These are phyloP conservation scores for Diplodus puntazzo DNA, from an alignment of 2,797 vertebrate species.

Conservation along the genomic window DNA sequence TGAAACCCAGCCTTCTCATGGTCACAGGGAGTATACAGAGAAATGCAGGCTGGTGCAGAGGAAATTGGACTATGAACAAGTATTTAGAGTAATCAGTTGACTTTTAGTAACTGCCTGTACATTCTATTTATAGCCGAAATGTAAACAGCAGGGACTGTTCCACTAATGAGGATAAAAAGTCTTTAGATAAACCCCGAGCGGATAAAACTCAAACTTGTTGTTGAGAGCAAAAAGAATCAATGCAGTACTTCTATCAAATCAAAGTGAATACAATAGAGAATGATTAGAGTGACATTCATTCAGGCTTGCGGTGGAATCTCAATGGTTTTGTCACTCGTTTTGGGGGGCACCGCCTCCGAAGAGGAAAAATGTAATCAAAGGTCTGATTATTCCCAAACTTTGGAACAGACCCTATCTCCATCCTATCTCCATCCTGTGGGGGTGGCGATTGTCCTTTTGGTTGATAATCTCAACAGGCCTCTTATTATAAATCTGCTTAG, in stretches of 20 bases:
- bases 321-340: too few species aligned
- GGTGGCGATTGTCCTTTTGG: too few species aligned
- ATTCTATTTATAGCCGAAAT: constrained; percentile 38
- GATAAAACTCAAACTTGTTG: neutral
- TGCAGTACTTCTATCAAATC: neutral
- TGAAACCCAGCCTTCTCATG: constrained; percentile 60
- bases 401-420: too few species aligned
- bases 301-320: too few species aligned
- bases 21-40: constrained; percentile 42
- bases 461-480: too few species aligned
- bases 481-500: too few species aligned
- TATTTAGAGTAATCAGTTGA: constrained; percentile 48
- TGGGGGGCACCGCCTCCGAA: too few species aligned
- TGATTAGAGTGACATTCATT: too few species aligned
- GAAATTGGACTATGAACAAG: constrained; percentile 44
- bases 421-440: too few species aligned
- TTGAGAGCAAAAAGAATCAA: neutral
- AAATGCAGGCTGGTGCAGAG: constrained; percentile 15
- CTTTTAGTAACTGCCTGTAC: constrained; percentile 29
- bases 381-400: too few species aligned
- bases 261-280: too few species aligned
- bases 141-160: constrained; percentile 9
- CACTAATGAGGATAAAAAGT: neutral
- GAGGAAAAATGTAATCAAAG: too few species aligned
- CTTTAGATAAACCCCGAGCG: neutral